Base-by-base conservation (phyloP, 2,113 vertebrate species). In the Takifugu flavidus region DNA sequence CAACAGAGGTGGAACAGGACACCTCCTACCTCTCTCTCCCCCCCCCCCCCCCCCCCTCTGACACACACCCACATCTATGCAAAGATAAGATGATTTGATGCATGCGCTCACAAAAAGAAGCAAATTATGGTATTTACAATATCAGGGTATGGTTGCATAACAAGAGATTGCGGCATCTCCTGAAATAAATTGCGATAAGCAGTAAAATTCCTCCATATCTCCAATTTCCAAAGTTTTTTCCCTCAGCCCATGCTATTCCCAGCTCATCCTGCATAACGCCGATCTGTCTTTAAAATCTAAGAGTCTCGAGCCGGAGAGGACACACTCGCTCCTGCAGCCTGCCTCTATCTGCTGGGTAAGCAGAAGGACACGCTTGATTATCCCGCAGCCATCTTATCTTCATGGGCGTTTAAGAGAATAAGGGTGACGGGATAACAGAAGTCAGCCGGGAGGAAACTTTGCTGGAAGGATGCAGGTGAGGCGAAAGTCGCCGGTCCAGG, bases 331-430 rank as follows among this genome's bases (percentile, higher is more conserved):
- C 43, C 49, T 55, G 59, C 69, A 65, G 63, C 73, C 72, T 54
- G 77, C 54, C 15, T 70, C 57, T 79, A 82, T 85, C 84, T 82
- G 59, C 69, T 56, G 53, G 55, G 59, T 68, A 62, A 34, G 49
- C 72, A 67, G 65, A 69, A 63, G 65, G 73, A 62, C 63, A 64
- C 54, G 61, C 65, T 75, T 59, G 25, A 62, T 85, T 79, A 86
- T 81, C 86, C 15, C 57, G 2, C 83, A 77, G 59, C 60, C 77
- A 77, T 86, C 84, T 90, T 85, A 90, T 91, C 88, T 88, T 87
- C 85, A 90, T 31, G 84, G 85, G 52, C 74, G 72, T 85, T 91
- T 90, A 86, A 83, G 75, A 81, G 81, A 82, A 89, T 88, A 44
- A 49, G 82, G 86, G 86, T 56, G 44, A 72, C 80, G 67, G 65